These are phyloP conservation scores for Hirtodrosophila histrioides DNA, from an alignment of 2,888 invertebrate genomes.

Conservation along the genomic window DNA sequence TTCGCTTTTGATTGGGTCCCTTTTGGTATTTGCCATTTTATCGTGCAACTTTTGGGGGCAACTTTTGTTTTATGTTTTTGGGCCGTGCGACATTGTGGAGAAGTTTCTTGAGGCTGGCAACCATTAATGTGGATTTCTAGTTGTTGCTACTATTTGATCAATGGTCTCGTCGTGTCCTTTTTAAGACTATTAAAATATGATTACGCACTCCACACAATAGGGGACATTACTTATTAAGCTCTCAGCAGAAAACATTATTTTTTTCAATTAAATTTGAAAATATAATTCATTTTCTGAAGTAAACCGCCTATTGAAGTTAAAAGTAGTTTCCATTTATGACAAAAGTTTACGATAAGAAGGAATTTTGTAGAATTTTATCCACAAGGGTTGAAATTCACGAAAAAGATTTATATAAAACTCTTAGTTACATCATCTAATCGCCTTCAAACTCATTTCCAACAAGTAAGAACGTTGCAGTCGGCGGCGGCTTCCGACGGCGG, in stretches of 20 bases:
- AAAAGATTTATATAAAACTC: no score
- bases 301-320: slow-evolving; percentile 38
- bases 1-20: slow-evolving; percentile 26
- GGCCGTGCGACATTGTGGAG: slow-evolving; percentile 50
- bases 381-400: no score
- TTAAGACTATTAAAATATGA: slow-evolving; percentile 62
- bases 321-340: no score
- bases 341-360: no score
- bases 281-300: slow-evolving; percentile 30
- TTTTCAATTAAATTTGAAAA: slow-evolving; percentile 28
- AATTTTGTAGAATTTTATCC: no score
- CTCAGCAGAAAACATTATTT: slow-evolving; percentile 6
- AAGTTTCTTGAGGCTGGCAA: slow-evolving; percentile 54
- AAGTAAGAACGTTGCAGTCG: no score
- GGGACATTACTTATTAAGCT: slow-evolving; percentile 10
- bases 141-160: slow-evolving; percentile 60
- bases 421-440: no score
- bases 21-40: slow-evolving; percentile 43
- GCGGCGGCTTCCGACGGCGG: no score
- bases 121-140: slow-evolving; percentile 65
- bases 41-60: slow-evolving; percentile 46
- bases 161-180: slow-evolving; percentile 35
- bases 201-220: slow-evolving; percentile 41
- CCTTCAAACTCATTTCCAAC: no score
- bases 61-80: slow-evolving; percentile 72